Evolutionary conservation across 2,888 invertebrate genomes (phyloP).

Genomic region (Sphecodes monilicornis): DNA sequence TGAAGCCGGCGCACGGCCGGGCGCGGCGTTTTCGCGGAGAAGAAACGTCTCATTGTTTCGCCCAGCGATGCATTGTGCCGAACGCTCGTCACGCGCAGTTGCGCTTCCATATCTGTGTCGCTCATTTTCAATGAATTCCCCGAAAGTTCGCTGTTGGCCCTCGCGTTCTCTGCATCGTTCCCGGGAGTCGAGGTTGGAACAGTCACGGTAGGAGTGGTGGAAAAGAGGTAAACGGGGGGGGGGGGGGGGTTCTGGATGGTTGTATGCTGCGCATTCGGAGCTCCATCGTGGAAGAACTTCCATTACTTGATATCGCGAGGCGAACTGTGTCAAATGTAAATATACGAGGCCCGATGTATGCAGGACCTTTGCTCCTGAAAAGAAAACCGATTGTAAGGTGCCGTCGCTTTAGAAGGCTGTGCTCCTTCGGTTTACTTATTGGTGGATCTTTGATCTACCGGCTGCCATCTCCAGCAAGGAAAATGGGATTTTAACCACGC

Average conservation of each 20-base stretch:
- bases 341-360: conserved; percentile 25
- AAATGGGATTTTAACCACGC: not conserved
- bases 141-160: conserved; percentile 38
- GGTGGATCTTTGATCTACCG: conserved; percentile 1
- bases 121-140: conserved; percentile 27
- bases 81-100: not conserved
- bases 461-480: not conserved
- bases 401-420: not conserved
- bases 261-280: conserved; percentile 14
- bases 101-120: conserved; percentile 10
- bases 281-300: conserved; percentile 21
- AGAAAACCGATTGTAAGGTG: conserved; percentile 23
- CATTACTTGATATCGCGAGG: conserved; percentile 53
- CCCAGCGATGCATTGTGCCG: conserved; percentile 19
- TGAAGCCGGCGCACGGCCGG: not conserved
- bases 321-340: conserved; percentile 49
- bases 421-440: conserved; percentile 1
- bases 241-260: not conserved
- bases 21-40: not conserved
- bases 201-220: not conserved
- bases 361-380: conserved; percentile 22
- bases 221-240: not conserved
- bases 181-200: not conserved
- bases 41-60: conserved; percentile 23
- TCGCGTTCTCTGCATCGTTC: not conserved